Conservation (phyloP, 2,113 vertebrate species). For the Onychostruthus taczanowskii region DNA sequence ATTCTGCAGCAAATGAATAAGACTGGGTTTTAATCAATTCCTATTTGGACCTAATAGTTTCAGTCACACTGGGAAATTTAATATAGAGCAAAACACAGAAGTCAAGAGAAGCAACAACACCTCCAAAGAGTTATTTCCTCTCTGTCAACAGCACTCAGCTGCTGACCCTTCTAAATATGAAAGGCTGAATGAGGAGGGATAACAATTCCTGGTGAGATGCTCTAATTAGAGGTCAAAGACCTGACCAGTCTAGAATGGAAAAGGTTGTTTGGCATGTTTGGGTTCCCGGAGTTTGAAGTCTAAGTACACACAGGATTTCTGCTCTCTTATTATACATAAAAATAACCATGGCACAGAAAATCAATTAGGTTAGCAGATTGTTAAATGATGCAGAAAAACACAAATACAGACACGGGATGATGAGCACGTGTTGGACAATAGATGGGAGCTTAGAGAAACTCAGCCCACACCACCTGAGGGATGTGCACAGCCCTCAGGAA, state of each 20-base stretch:
- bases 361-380: not conserved
- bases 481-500: not conserved
- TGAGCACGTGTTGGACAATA: not conserved
- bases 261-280: not conserved
- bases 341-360: not conserved
- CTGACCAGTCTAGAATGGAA: not conserved
- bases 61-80: not conserved
- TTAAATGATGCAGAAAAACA: not conserved
- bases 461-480: not conserved
- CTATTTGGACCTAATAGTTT: not conserved
- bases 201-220: not conserved
- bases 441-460: not conserved
- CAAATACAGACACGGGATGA: not conserved
- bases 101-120: not conserved
- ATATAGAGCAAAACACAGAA: not conserved
- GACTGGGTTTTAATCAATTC: not conserved
- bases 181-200: not conserved
- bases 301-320: not conserved
- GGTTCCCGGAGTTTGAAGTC: not conserved
- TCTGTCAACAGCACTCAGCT: not conserved
- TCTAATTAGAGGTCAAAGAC: not conserved
- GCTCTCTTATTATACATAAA: not conserved
- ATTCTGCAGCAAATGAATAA: not conserved
- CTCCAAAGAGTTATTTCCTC: not conserved
- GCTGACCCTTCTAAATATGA: not conserved